Base-by-base conservation (phyloP, 2,888 invertebrate genomes). In the Diaperis boleti region DNA sequence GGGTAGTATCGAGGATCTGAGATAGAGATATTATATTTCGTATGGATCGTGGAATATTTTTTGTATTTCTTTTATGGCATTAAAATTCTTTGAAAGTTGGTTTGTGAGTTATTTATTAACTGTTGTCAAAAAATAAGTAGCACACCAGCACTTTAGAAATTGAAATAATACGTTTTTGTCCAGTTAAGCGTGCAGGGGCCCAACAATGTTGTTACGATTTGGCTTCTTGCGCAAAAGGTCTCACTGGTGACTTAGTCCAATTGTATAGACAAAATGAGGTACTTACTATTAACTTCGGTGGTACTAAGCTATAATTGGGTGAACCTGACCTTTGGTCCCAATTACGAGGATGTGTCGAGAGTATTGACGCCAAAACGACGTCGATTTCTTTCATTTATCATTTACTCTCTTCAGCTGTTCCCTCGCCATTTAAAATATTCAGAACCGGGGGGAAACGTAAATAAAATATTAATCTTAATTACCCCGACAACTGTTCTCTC, bases 151-250 rank as follows among this genome's bases (percentile, higher is more conserved):
- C 17, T 14, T 3, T 41, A 15, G 10, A 42, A 5, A 39, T 42
- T 20, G 20, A 42, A 42, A 42, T 39, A 39, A 42, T 42, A 42
- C 20, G 41, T 37, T 14, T 37, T 37, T 37, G 20, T 42, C 41
- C 41, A 42, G 41, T 42, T 42, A 42, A 42, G 41, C 20, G 15
- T 41, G 8, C 15, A 17, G 15, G 15, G 41, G 41, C 8, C 17
- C 41, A 41, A 37, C 37, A n/a, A n/a, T n/a, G n/a, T n/a, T n/a
- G n/a, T n/a, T n/a, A n/a, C n/a, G n/a, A n/a, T n/a, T n/a, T n/a
- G n/a, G n/a, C n/a, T n/a, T n/a, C n/a, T n/a, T n/a, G n/a, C n/a
- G n/a, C n/a, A n/a, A n/a, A n/a, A n/a, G n/a, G n/a, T n/a, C n/a
- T n/a, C n/a, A n/a, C n/a, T n/a, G n/a, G n/a, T n/a, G n/a, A n/a